Percentiles rank a stretch among this genome's conserved stretches.
Evolutionary conservation across 2,113 vertebrate species (phyloP).

Genomic region (Heptranchias perlo): DNA sequence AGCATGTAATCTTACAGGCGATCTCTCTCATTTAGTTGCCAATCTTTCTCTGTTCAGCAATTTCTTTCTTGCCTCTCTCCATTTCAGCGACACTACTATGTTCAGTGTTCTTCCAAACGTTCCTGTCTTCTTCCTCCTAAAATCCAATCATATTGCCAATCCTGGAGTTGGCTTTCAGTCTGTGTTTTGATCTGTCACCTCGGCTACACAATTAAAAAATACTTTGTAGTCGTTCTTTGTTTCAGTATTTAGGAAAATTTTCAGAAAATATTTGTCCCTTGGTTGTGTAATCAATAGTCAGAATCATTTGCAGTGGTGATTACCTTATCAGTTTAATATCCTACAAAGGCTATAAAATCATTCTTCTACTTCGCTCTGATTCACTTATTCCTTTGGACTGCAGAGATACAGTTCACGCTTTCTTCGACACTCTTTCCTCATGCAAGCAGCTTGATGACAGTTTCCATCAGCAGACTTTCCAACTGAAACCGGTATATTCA

Average conservation of each 20-base stretch:
- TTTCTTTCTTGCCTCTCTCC: neutral
- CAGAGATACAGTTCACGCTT: neutral
- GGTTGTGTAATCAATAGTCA: too few relatives aligned
- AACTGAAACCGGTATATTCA: neutral
- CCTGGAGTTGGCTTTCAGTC: too few relatives aligned
- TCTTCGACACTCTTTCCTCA: too few relatives aligned
- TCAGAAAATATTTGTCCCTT: too few relatives aligned
- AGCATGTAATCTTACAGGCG: too few relatives aligned
- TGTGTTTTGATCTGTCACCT: too few relatives aligned
- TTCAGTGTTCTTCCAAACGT: neutral
- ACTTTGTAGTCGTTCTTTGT: too few relatives aligned
- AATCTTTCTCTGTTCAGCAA: neutral
- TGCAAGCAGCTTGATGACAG: neutral
- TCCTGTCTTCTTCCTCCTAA: neutral
- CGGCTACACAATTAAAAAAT: too few relatives aligned
- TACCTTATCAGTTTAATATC: neutral
- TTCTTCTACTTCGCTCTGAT: too few relatives aligned
- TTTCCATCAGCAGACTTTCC: neutral
- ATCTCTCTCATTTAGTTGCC: neutral
- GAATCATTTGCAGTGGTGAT: neutral
- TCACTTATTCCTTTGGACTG: too few relatives aligned
- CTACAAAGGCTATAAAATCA: neutral
- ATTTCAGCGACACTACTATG: neutral
- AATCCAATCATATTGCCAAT: neutral
- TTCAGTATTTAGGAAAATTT: too few relatives aligned